Conservation (phyloP, 1,140 invertebrate species). For the Zaprionus tsacasi region DNA sequence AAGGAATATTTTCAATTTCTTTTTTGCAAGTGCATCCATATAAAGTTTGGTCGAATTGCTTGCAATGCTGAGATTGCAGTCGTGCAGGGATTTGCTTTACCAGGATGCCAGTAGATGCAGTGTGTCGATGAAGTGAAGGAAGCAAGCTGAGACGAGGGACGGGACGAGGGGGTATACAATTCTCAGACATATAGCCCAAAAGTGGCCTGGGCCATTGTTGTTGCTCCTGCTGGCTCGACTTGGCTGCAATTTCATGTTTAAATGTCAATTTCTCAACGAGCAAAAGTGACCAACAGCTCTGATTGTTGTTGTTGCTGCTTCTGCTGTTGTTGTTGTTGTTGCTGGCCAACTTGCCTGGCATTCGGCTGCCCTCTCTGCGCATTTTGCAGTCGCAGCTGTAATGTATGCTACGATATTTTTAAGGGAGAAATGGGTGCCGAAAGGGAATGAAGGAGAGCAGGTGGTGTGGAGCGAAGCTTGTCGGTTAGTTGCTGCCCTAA, state of each 20-base stretch:
- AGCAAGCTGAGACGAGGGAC: too few relatives aligned
- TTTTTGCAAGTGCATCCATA: slow-evolving; percentile 67
- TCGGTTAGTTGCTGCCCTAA: slow-evolving; percentile 33
- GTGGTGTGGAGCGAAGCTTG: neutral
- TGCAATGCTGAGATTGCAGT: slow-evolving; percentile 73
- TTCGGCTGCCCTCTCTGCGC: slow-evolving; percentile 41
- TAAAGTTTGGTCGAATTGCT: slow-evolving; percentile 66
- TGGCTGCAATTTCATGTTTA: slow-evolving; percentile 80
- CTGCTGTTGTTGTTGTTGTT: slow-evolving; percentile 27
- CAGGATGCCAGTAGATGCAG: slow-evolving; percentile 37
- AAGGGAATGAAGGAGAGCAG: neutral
- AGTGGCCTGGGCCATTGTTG: slow-evolving; percentile 72
- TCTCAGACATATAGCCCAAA: slow-evolving; percentile 51
- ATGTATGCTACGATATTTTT: slow-evolving; percentile 60
- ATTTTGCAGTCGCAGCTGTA: slow-evolving; percentile 56
- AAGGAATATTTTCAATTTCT: slow-evolving; percentile 76
- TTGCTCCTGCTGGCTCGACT: slow-evolving; percentile 67
- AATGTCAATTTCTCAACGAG: slow-evolving; percentile 80
- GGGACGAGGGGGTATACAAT: slow-evolving; percentile 1
- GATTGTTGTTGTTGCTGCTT: slow-evolving; percentile 12
- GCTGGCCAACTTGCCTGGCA: slow-evolving; percentile 4
- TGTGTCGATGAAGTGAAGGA: neutral
- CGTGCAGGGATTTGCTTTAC: slow-evolving; percentile 54
- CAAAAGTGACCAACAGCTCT: slow-evolving; percentile 69
- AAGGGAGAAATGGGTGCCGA: neutral